phyloP scores from a whole-genome alignment of 2,113 vertebrate species.

The Megaceryle torquata region DNA sequence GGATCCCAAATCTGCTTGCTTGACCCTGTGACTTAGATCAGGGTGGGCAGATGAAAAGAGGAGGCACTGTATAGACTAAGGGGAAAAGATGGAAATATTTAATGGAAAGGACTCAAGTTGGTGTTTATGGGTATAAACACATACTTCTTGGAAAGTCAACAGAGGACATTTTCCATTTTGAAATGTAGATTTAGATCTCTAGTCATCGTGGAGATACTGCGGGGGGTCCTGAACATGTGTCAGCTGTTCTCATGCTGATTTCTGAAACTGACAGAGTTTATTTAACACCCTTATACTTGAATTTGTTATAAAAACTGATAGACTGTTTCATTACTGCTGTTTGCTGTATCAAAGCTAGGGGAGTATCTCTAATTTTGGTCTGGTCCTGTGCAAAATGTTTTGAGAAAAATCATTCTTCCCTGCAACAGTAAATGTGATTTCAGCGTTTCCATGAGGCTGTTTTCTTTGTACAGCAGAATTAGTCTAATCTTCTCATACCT shows the following conservation, averaged over 20 bases:
- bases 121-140: background rate
- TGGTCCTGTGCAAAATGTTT: background rate
- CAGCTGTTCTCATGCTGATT: background rate
- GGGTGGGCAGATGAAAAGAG: background rate
- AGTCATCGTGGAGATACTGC: background rate
- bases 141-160: background rate
- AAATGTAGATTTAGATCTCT: background rate
- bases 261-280: background rate
- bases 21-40: background rate
- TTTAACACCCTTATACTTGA: background rate
- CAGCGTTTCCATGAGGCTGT: constrained; percentile 10
- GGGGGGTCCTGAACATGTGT: background rate
- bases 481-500: constrained; percentile 72
- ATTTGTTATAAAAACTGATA: background rate
- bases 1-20: background rate
- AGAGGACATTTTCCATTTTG: background rate
- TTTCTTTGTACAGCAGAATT: constrained; percentile 59
- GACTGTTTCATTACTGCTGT: background rate
- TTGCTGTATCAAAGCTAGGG: background rate
- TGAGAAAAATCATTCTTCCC: constrained; percentile 26
- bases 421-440: constrained; percentile 19
- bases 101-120: background rate
- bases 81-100: background rate
- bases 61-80: background rate
- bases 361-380: background rate